phyloP scores from a whole-genome alignment of 2,888 invertebrate genomes.

The Hyposoter dolosus region DNA sequence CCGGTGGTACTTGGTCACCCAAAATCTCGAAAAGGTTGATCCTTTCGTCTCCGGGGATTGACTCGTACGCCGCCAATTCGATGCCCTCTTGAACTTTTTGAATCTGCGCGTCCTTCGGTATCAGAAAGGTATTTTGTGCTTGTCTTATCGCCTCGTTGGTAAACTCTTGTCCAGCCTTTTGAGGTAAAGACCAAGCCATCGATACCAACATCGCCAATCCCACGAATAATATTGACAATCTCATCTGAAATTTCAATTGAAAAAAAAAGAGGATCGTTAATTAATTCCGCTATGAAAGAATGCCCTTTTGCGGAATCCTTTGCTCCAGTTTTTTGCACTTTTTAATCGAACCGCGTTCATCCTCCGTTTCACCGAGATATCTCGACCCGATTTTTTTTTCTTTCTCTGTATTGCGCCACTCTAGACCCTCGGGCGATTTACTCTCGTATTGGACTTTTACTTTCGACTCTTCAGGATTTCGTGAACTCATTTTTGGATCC shows the following conservation, averaged over 20 bases:
- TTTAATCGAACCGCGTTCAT: conserved; percentile 36
- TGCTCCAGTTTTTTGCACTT: conserved; percentile 29
- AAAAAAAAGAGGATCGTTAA: not conserved
- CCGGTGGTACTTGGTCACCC: conserved; percentile 94
- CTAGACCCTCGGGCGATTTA: conserved; percentile 32
- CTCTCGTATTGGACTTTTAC: conserved; percentile 59
- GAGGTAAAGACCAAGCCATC: conserved; percentile 87
- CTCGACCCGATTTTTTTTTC: conserved; percentile 55
- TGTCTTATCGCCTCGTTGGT: conserved; percentile 95
- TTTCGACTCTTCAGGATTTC: conserved; percentile 40
- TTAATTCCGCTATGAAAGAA: conserved; percentile 3
- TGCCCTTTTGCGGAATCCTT: not conserved
- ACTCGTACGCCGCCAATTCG: conserved; percentile 94
- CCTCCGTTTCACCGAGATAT: conserved; percentile 26
- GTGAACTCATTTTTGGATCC: not conserved
- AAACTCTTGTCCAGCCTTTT: conserved; percentile 93
- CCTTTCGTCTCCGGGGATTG: conserved; percentile 93
- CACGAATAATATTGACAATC: conserved; percentile 75
- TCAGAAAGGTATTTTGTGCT: conserved; percentile 93
- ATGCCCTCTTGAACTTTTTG: conserved; percentile 95
- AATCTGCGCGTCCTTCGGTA: conserved; percentile 94
- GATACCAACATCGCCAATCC: conserved; percentile 85
- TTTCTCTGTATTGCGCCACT: conserved; percentile 36
- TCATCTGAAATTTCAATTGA: conserved; percentile 78
- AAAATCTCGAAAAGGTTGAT: conserved; percentile 94